These are phyloP conservation scores for Eurystomus gularis DNA, from an alignment of 2,113 vertebrate genomes.

Conservation along the genomic window DNA sequence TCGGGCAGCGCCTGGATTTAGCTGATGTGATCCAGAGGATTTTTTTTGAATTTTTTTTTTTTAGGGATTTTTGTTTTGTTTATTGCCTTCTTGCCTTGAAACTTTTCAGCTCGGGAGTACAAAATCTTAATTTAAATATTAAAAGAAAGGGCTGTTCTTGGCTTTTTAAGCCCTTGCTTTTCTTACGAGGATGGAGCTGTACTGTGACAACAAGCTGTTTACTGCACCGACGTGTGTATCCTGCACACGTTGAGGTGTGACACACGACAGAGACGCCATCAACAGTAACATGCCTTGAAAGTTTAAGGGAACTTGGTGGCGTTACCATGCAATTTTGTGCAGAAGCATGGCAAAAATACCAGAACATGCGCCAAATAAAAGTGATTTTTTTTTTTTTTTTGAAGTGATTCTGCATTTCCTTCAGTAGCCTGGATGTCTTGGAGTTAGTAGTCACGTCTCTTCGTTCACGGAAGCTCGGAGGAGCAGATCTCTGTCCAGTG, in stretches of 20 bases:
- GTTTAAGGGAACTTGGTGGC: constrained; percentile 30
- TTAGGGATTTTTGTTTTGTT: not conserved
- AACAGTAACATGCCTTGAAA: constrained; percentile 13
- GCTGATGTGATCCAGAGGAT: not conserved
- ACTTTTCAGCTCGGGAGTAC: constrained; percentile 8
- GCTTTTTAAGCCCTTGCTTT: constrained; percentile 2
- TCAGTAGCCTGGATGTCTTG: constrained; percentile 8
- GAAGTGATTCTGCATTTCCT: constrained; percentile 20
- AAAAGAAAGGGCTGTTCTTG: constrained; percentile 17
- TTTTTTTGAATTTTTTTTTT: not conserved
- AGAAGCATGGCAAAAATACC: not conserved
- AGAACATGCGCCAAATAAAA: constrained; percentile 13
- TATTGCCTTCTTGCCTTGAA: constrained; percentile 27
- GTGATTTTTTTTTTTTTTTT: not conserved
- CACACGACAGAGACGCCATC: not conserved
- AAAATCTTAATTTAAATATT: constrained; percentile 43
- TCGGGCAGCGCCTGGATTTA: not conserved
- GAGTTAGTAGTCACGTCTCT: not conserved
- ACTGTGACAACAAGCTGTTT: not conserved
- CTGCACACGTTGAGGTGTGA: constrained; percentile 6
- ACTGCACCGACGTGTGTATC: not conserved
- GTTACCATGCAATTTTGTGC: not conserved
- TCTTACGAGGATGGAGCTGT: not conserved
- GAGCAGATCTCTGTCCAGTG: not conserved
- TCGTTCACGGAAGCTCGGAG: not conserved